Percentiles rank a stretch among this genome's conserved stretches.
phyloP scores from a whole-genome alignment of 2,797 vertebrate genomes.

The Phalanger gymnotis region DNA sequence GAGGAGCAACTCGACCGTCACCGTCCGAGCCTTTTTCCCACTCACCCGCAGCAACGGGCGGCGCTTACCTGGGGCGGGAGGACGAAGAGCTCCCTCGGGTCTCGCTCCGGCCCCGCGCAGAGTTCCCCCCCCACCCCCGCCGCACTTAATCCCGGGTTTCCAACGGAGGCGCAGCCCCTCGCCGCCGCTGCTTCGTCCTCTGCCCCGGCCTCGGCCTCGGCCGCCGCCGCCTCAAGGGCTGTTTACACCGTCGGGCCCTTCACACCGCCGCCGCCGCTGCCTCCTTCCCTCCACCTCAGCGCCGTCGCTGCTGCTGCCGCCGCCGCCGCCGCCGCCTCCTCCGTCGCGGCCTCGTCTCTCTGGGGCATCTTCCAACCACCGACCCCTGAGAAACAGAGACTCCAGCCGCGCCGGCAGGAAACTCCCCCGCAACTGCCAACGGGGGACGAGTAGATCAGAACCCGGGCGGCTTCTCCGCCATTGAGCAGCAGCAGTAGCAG shows the following conservation, averaged over 20 bases:
- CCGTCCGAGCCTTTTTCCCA: conserved; percentile 26
- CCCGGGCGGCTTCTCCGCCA: conserved; percentile 76
- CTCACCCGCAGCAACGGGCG: conserved; percentile 19
- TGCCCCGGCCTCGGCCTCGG: conserved; percentile 56
- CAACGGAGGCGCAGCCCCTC: conserved; percentile 60
- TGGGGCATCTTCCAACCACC: conserved; percentile 80
- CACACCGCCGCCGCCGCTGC: conserved; percentile 75
- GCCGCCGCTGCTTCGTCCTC: conserved; percentile 52
- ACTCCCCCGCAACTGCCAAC: conserved; percentile 74
- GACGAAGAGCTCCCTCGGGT: conserved; percentile 61
- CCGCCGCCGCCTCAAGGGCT: conserved; percentile 70
- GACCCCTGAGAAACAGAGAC: conserved; percentile 74
- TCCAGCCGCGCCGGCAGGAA: conserved; percentile 74
- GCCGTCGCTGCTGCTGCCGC: conserved; percentile 38
- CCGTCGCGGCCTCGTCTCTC: conserved; percentile 78
- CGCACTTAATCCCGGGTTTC: conserved; percentile 55
- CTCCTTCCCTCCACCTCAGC: conserved; percentile 77
- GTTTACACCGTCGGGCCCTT: conserved; percentile 75
- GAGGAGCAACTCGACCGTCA: background rate
- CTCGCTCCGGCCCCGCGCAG: conserved; percentile 55
- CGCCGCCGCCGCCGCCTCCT: conserved; percentile 77
- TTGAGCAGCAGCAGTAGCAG: conserved; percentile 75
- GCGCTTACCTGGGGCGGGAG: conserved; percentile 72
- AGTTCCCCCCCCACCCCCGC: conserved; percentile 31
- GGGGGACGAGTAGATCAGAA: conserved; percentile 66